Conservation (phyloP, 2,113 vertebrate genomes). For the Anser cygnoides region DNA sequence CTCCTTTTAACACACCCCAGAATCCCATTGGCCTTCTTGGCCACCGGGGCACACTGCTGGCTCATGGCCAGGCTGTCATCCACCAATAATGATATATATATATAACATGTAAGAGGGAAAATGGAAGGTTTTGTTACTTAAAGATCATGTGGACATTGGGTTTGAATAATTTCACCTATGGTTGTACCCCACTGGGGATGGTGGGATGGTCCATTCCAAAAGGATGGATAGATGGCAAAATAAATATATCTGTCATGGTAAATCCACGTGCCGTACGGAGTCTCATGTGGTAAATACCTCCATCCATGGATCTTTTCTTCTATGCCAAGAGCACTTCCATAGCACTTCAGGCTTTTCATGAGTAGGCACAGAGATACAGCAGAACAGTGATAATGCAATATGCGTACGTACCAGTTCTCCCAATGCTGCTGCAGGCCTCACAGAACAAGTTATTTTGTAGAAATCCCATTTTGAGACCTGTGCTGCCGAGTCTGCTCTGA, state of each 20-base stretch:
- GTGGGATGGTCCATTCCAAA: neutral
- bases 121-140: neutral
- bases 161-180: neutral
- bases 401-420: rapidly evolving
- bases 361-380: neutral
- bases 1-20: no score
- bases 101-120: no score
- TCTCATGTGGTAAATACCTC: neutral
- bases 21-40: no score
- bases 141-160: neutral
- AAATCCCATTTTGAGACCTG: neutral
- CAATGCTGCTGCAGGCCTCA: neutral
- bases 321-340: rapidly evolving
- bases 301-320: rapidly evolving
- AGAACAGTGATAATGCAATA: neutral
- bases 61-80: no score
- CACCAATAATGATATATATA: no score
- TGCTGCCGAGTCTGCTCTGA: neutral
- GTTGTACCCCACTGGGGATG: neutral
- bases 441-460: neutral
- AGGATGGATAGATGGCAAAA: neutral
- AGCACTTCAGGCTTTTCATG: neutral
- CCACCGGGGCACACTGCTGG: no score
- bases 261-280: rapidly evolving
- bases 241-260: rapidly evolving